Evolutionary conservation across 1,140 invertebrate species (phyloP), one percentile per base, ranked within the genome.

Genomic region (Drosophila bipectinata): DNA sequence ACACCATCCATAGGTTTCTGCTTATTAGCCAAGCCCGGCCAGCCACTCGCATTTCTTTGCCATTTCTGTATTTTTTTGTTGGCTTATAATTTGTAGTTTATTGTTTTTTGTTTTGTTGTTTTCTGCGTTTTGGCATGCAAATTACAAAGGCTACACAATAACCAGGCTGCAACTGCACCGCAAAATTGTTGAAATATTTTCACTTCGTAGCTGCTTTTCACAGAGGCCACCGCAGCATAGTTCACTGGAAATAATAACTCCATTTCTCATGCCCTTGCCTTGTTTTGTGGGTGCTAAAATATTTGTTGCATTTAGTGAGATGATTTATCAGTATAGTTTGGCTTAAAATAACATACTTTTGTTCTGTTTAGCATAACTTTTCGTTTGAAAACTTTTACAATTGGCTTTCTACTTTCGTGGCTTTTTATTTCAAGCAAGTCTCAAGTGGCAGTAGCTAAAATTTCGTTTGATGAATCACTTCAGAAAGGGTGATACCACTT

Each of bases 161-260:
- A 72, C 72, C 59, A 73, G 39, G 66, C 60, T 66, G 75, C 72
- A 66, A 85, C 58, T 69, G 77, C 69, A 77, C 62, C 75, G 57
- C 64, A 74, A 80, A 72, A 74, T 69, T 71, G 63, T 52, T 87
- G 57, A 82, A 87, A 81, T 77, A 87, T 85, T 85, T 85, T 85
- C 77, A 85, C 82, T 84, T 60, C 59, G 59, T 45, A 66, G 72
- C 58, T 52, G 57, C 58, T 76, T 77, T 81, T 73, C 10, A 21
- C 47, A 18, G 1, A 14, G 14, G 24, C 24, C 30, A 39, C 28
- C 10, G 52, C 56, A 10, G 21, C 34, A n/a, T 32, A 48, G 47
- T 52, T 45, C 28, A 52, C 34, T 61, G 39, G 12, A 57, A 77
- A 74, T 85, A 87, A 85, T 87, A 77, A 87, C 73, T 81, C 51